Base-by-base conservation (phyloP, 2,797 vertebrate genomes). In the Prionace glauca region DNA sequence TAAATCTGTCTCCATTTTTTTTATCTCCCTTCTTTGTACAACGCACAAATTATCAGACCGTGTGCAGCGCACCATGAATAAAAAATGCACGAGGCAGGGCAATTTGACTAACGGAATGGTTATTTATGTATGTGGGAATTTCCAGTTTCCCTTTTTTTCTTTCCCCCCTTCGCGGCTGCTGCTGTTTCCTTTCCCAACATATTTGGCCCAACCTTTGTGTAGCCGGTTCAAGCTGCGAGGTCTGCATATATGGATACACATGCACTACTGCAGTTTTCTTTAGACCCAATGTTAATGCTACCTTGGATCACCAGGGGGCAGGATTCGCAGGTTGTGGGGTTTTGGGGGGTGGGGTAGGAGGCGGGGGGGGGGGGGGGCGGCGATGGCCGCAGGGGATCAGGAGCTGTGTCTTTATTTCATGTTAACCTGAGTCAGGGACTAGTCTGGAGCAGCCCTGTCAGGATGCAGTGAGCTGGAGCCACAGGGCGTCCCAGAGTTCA, bases 1-100 rank as follows among this genome's bases (percentile, higher is more conserved):
- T 92, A 92, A 92, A 92, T 69, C 90, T 92, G 90, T 92, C 90
- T 92, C 90, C 65, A 92, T 90, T 90, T 90, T n/a, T 90, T n/a
- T 90, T 16, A 90, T 90, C 60, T 90, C 87, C 87, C 87, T 69
- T 92, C 90, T 92, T 92, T 92, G 90, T 92, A 24, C 41, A 69
- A 69, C 62, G 9, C 90, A 92, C 90, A 92, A 92, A 92, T 69
- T 92, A 69, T 69, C 90, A 69, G 62, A 69, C 90, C 90, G 69
- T 92, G 90, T 24, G 62, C 90, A 20, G n/a, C 90, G 22, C n/a
- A 36, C 90, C 41, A 65, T 92, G 90, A 92, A 92, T 92, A 92
- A 92, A 84, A 92, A 92, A 92, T 92, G 90, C 62, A 92, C 90
- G 67, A 41, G 65, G n/a, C n/a, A n/a, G 65, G 65, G 65, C 90